Evolutionary conservation across 2,113 vertebrate genomes (phyloP), one percentile per base, ranked within the genome.

Genomic region (Camelus bactrianus): DNA sequence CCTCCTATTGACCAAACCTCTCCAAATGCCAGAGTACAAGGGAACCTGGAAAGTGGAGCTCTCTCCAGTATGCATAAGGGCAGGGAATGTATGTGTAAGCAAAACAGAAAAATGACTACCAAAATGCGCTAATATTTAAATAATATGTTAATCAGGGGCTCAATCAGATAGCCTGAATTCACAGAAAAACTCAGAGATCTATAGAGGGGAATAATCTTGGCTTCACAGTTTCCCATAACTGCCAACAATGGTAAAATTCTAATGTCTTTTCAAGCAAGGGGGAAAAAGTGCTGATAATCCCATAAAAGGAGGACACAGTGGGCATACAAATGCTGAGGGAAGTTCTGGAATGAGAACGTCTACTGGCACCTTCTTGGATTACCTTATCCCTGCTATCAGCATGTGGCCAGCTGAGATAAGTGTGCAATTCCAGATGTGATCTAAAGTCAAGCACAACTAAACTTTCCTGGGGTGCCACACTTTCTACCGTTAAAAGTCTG

Each of bases 321-420:
- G 72, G 22, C 10, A 89, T 73, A 60, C 32, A 89, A 87, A 73
- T 91, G 85, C 64, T 28, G 15, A 83, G 26, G 46, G 20, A 75
- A 75, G 6, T 87, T 95, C 76, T 83, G 54, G 42, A 65, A 84
- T 0, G 50, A 64, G 19, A 54, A 76, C 38, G 89, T 91, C 80
- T 62, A 72, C 58, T 64, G 73, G 35, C 56, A 82, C 50, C 54
- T 95, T 85, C 80, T 93, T 69, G 52, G n/a, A 60, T 96, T 79
- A 56, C 93, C 35, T 26, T 64, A 12, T 22, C 26, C 22, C 10
- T 64, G 48, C n/a, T 93, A 10, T 95, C 32, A 82, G 54, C 28
- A 30, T 22, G 46, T 20, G 24, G 42, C 42, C 87, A 92, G 28
- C 9, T 8, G 76, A 93, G 75, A 56, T 76, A 69, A 77, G 54